These are phyloP conservation scores for Glyptemys insculpta DNA, from an alignment of 2,797 vertebrate genomes.

Conservation along the genomic window DNA sequence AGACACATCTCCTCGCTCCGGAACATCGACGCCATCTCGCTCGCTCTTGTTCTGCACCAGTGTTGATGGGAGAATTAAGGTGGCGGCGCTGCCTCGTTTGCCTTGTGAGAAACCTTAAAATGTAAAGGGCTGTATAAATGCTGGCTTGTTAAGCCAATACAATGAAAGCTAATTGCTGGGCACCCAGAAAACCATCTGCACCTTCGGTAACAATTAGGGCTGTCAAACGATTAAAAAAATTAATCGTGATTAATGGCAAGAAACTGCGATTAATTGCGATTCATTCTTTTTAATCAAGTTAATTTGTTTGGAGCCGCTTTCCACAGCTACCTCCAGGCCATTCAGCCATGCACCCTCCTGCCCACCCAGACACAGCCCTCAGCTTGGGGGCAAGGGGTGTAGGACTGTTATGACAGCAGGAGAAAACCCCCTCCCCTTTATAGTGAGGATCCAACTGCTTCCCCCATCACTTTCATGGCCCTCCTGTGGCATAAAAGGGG, in stretches of 20 bases:
- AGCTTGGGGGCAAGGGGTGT: neutral
- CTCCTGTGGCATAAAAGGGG: neutral
- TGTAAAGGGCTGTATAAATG: neutral
- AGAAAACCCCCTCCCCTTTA: neutral
- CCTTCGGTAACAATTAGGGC: neutral
- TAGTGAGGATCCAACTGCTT: neutral
- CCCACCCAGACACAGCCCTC: neutral
- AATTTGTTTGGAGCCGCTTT: neutral
- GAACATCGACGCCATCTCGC: conserved; percentile 80
- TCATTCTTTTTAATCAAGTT: too few species aligned
- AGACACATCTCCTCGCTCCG: conserved; percentile 86
- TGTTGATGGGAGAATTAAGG: neutral
- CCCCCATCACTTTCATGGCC: neutral
- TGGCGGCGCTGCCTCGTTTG: neutral
- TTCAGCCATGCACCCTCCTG: neutral
- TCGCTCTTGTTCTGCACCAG: neutral
- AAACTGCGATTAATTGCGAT: too few species aligned
- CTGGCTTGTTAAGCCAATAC: neutral
- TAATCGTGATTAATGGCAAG: too few species aligned
- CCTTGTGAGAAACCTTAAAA: neutral
- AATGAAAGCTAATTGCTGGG: neutral
- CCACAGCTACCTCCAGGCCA: neutral
- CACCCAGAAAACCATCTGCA: neutral
- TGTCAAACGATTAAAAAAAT: too few species aligned
- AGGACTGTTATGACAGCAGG: neutral